Base-by-base conservation (phyloP, 1,140 invertebrate species). In the Sycophila sp. region DNA sequence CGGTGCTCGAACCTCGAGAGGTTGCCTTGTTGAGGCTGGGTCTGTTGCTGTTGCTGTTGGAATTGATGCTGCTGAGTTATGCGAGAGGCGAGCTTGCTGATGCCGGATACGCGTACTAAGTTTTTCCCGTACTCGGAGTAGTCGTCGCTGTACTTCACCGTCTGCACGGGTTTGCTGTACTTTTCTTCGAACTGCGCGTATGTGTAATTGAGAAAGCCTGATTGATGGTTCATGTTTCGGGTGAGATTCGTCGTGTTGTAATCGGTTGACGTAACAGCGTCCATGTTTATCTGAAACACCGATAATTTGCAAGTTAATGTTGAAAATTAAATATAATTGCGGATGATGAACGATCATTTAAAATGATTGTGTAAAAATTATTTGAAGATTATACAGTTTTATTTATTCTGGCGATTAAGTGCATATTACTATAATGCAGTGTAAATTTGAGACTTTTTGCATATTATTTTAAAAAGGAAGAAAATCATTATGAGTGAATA, bases 231-330 rank as follows among this genome's bases (percentile, higher is more conserved):
- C 69, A 80, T 82, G 56, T 82, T 84, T 5, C 78, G 77, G 69
- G 78, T 82, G 6, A 79, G 71, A 49, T 84, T 83, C 15, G 78
- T 71, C 6, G 83, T 77, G 11, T 81, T 77, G 74, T 86, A 86
- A 49, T 86, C 80, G 3, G 79, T 83, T 15, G 84, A 85, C 0
- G 83, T 85, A 8, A 85, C 84, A 1, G 84, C 83, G 36, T 86
- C 82, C 83, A 86, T 85, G 62, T 86, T 86, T 72, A 86, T 86
- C 84, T 86, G 76, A 0, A 82, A 84, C 49, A 75, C 2, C n/a
- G n/a, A n/a, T n/a, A n/a, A n/a, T n/a, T n/a, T n/a, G n/a, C n/a
- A n/a, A n/a, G n/a, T n/a, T n/a, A n/a, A n/a, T n/a, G n/a, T n/a
- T n/a, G n/a, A n/a, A n/a, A n/a, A n/a, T n/a, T n/a, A n/a, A n/a